phyloP scores from a whole-genome alignment of 1,140 invertebrate species.

The Drosophila orosa region DNA sequence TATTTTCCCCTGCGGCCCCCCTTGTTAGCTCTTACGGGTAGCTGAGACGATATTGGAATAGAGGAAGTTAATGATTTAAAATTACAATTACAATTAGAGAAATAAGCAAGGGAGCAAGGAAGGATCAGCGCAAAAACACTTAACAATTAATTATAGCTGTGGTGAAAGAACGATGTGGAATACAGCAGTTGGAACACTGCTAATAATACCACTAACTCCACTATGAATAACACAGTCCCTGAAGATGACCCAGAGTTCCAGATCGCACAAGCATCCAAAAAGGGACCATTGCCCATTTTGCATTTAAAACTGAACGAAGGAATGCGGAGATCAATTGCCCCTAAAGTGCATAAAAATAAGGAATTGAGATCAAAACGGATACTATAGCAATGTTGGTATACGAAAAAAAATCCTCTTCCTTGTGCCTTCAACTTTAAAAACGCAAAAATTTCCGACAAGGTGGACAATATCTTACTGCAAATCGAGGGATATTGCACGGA shows the following conservation, averaged over 20 bases:
- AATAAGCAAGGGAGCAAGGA: too few relatives aligned
- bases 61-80: too few relatives aligned
- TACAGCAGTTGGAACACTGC: neutral
- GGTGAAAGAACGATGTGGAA: constrained; percentile 3
- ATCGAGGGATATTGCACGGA: neutral
- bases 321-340: neutral
- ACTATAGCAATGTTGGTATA: neutral
- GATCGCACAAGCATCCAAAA: neutral
- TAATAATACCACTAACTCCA: neutral
- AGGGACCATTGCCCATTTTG: neutral
- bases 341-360: neutral
- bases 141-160: neutral
- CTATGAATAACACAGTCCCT: neutral
- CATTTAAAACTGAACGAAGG: neutral
- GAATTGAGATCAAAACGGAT: neutral
- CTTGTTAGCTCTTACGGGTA: too few relatives aligned
- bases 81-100: too few relatives aligned
- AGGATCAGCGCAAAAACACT: neutral
- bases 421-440: constrained; percentile 7
- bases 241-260: neutral
- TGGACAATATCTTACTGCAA: neutral
- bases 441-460: neutral
- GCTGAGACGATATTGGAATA: too few relatives aligned
- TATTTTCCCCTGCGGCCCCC: too few relatives aligned
- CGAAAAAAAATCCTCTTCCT: constrained; percentile 2